Conservation (phyloP, 2,797 vertebrate genomes). For the Luscinia luscinia region DNA sequence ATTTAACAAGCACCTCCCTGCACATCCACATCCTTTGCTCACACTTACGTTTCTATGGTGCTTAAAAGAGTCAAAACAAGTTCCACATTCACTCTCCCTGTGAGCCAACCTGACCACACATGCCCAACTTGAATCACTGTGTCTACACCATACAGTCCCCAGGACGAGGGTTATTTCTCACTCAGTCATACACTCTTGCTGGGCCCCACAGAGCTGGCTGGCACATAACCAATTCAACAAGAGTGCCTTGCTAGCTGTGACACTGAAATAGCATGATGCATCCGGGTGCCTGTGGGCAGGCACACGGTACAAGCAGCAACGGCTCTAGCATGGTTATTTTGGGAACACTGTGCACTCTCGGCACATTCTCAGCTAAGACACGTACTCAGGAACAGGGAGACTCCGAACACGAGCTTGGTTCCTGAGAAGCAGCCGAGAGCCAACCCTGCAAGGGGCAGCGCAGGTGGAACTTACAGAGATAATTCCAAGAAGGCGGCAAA, state of each 20-base stretch:
- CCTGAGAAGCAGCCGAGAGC: neutral
- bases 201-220: neutral
- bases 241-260: neutral
- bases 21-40: neutral
- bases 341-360: neutral
- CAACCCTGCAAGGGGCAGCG: neutral
- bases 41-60: neutral
- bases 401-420: neutral
- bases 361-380: fast-evolving
- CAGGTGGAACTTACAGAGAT: neutral
- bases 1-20: neutral
- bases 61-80: neutral
- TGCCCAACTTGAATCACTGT: neutral
- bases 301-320: neutral
- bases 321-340: neutral
- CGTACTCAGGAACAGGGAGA: fast-evolving
- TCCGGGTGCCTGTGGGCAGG: neutral
- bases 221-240: neutral
- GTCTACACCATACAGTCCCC: neutral
- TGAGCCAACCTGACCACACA: neutral
- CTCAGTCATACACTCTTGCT: neutral
- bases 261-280: fast-evolving
- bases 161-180: fast-evolving
- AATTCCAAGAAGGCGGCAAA: no score
- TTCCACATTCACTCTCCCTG: neutral